Conservation (phyloP, 2,888 invertebrate genomes). For the Pollenia labialis region DNA sequence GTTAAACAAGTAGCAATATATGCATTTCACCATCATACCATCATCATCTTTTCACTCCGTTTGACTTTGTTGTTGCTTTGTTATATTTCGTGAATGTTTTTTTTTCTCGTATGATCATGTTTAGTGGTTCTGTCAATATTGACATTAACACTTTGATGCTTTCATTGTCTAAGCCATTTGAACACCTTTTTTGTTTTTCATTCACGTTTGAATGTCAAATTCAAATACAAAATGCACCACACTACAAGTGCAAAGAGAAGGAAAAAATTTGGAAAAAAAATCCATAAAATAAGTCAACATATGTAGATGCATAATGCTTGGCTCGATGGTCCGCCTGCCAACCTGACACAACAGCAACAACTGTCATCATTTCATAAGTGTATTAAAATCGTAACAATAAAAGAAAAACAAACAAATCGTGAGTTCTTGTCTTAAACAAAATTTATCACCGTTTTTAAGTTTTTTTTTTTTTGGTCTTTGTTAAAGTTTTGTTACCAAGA, state of each 20-base stretch:
- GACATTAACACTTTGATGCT: conserved; percentile 72
- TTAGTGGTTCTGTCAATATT: conserved; percentile 74
- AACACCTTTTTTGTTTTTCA: conserved; percentile 52
- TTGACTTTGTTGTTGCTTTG: conserved; percentile 19
- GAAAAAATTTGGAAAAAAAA: conserved; percentile 22
- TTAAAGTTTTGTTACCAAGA: background rate
- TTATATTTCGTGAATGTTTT: conserved; percentile 52
- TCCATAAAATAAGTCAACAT: conserved; percentile 48
- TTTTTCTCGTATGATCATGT: conserved; percentile 67
- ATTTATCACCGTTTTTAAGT: conserved; percentile 9
- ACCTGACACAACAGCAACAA: background rate
- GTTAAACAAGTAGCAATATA: conserved; percentile 58
- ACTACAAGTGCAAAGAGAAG: background rate
- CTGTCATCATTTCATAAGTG: conserved; percentile 44
- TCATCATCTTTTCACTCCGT: conserved; percentile 8
- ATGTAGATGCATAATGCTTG: background rate
- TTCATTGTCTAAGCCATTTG: conserved; percentile 67
- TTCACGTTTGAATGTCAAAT: conserved; percentile 62
- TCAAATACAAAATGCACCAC: conserved; percentile 22
- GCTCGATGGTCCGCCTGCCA: background rate
- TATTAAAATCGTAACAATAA: conserved; percentile 29
- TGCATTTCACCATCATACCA: conserved; percentile 55
- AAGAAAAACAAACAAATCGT: conserved; percentile 33
- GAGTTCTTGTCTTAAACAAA: conserved; percentile 9
- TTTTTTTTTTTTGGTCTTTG: background rate